phyloP scores from a whole-genome alignment of 1,140 invertebrate species.

The Leptopilina boulardi region DNA sequence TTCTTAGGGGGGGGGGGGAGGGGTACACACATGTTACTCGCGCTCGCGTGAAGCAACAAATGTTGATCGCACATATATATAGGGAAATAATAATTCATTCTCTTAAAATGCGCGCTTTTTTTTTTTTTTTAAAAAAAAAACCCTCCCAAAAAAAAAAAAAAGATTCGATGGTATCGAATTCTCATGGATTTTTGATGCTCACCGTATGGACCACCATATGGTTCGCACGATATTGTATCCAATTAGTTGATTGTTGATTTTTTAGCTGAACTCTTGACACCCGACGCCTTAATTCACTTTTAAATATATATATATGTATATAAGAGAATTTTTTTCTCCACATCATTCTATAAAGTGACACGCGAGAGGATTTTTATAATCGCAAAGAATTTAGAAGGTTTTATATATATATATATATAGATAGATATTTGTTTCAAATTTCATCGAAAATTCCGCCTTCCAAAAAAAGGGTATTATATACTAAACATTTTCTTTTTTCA shows the following conservation, averaged over 20 bases:
- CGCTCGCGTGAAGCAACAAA: not conserved
- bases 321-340: not conserved
- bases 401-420: too few species aligned
- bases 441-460: too few species aligned
- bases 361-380: constrained; percentile 13
- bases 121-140: not conserved
- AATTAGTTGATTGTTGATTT: constrained; percentile 2
- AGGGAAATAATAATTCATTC: not conserved
- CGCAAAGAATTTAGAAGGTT: constrained; percentile 1
- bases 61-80: not conserved
- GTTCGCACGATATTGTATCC: not conserved
- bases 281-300: not conserved
- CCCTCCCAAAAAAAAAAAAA: too few species aligned
- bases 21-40: constrained; percentile 2
- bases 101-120: not conserved
- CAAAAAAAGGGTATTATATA: too few species aligned
- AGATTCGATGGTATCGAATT: constrained; percentile 17
- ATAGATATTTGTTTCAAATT: too few species aligned
- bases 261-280: not conserved
- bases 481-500: too few species aligned
- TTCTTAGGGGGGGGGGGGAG: too few species aligned
- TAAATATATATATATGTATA: too few species aligned
- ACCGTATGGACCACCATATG: constrained; percentile 9
- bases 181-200: constrained; percentile 12
- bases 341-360: not conserved